Evolutionary conservation across 2,797 vertebrate species (phyloP), one percentile per base, ranked within the genome.

Genomic region (Caiman crocodilus): DNA sequence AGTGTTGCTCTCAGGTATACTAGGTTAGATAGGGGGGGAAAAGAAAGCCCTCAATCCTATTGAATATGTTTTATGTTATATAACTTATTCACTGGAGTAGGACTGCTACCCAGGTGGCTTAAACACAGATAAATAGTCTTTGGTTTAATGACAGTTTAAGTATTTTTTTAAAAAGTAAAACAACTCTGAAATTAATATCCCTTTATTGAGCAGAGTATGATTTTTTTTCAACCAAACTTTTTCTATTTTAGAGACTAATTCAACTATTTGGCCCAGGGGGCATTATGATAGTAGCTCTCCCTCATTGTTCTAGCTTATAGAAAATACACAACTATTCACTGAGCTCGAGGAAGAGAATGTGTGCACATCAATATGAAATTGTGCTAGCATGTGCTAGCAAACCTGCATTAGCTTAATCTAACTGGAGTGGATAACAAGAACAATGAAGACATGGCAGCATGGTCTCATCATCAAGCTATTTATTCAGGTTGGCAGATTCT

Each of bases 31-130:
- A 50, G 42, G 42, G 42, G 6, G 11, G 11, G 11, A 42, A 50
- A 50, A 50, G 42, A 50, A 50, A 50, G 42, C 42, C 9, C 17
- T 55, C 17, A 82, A 73, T 92, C 50, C 65, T 84, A 23, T 30
- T 84, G 73, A 91, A 93, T 87, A 5, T 50, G 21, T 71, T 89
- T 23, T 67, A 89, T 14, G 11, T 26, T 1, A 82, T 90, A 82
- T 26, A 93, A 93, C 86, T 74, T 86, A 80, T 82, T 91, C 30
- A 79, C 85, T 59, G 74, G 9, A 94, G 42, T 50, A 50, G 84
- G 87, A 59, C 25, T 87, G n/a, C 30, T 86, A 96, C 16, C 35
- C 42, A 50, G 42, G 42, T 50, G 42, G 10, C 42, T 50, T 59
- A 83, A 91, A 73, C 20, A 60, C n/a, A 87, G 71, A 87, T 56